Percentiles rank a stretch among this genome's conserved stretches.
Conservation (phyloP, 2,797 vertebrate genomes). For the Discoglossus pictus region DNA sequence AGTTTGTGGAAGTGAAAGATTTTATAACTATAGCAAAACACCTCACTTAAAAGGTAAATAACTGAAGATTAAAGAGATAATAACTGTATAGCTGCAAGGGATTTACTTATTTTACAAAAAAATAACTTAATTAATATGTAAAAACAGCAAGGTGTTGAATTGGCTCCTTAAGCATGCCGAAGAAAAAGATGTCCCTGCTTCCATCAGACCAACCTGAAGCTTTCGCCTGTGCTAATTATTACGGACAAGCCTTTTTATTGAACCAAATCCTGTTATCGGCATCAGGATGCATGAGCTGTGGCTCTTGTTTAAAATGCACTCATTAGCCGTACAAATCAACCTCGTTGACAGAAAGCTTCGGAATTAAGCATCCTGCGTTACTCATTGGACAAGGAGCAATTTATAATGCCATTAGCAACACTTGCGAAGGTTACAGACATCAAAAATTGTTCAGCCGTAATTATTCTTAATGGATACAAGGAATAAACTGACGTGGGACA, state of each 20-base stretch:
- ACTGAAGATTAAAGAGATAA: no score
- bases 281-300: slow-evolving; percentile 98
- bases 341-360: slow-evolving; percentile 99
- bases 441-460: slow-evolving; percentile 99
- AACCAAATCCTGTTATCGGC: slow-evolving; percentile 94
- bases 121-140: neutral
- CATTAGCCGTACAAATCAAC: slow-evolving; percentile 99
- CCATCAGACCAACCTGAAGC: slow-evolving; percentile 79
- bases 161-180: slow-evolving; percentile 47
- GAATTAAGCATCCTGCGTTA: slow-evolving; percentile 98
- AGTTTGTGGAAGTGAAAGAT: no score
- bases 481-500: slow-evolving; percentile 97
- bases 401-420: slow-evolving; percentile 99
- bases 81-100: no score
- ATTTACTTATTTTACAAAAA: no score
- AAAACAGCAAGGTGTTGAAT: slow-evolving; percentile 13
- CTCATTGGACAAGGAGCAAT: slow-evolving; percentile 99
- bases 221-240: slow-evolving; percentile 97
- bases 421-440: slow-evolving; percentile 99
- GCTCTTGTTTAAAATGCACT: slow-evolving; percentile 99
- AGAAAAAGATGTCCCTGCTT: slow-evolving; percentile 64
- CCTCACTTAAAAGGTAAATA: no score
- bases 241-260: slow-evolving; percentile 98
- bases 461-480: slow-evolving; percentile 99
- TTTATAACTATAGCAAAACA: no score